Evolutionary conservation across 2,113 vertebrate species (phyloP).

Genomic region (Cyanistes caeruleus): DNA sequence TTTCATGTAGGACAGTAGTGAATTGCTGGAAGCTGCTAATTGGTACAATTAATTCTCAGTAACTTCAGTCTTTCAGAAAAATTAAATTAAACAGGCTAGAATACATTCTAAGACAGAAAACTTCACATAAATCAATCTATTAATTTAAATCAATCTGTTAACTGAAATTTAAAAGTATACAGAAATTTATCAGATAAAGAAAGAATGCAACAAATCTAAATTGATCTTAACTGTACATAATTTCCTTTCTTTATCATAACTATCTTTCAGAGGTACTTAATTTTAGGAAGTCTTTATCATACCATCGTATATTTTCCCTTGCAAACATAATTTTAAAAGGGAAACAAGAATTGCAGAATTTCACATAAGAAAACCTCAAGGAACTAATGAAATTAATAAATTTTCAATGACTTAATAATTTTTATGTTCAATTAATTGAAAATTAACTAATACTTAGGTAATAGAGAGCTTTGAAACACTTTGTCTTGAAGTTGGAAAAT

Average conservation of each 20-base stretch:
- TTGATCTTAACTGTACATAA: background rate
- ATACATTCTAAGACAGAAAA: background rate
- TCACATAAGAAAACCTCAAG: background rate
- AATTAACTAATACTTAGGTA: background rate
- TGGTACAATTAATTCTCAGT: background rate
- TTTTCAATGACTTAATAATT: background rate
- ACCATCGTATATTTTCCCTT: background rate
- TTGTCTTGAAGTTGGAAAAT: background rate
- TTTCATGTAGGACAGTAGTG: background rate
- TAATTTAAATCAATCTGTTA: background rate
- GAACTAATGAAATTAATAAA: background rate
- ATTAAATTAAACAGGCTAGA: background rate
- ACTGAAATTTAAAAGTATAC: background rate
- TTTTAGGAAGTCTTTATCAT: background rate
- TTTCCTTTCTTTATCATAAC: background rate
- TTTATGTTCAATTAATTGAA: background rate
- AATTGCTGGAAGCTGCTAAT: background rate
- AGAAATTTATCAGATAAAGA: background rate
- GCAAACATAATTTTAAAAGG: background rate
- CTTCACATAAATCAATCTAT: background rate
- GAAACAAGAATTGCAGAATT: background rate
- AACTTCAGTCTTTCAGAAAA: background rate
- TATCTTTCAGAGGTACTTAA: background rate
- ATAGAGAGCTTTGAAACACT: background rate
- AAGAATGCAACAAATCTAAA: background rate